phyloP scores from a whole-genome alignment of 1,140 invertebrate genomes.

The Ceratosolen solmsi region DNA sequence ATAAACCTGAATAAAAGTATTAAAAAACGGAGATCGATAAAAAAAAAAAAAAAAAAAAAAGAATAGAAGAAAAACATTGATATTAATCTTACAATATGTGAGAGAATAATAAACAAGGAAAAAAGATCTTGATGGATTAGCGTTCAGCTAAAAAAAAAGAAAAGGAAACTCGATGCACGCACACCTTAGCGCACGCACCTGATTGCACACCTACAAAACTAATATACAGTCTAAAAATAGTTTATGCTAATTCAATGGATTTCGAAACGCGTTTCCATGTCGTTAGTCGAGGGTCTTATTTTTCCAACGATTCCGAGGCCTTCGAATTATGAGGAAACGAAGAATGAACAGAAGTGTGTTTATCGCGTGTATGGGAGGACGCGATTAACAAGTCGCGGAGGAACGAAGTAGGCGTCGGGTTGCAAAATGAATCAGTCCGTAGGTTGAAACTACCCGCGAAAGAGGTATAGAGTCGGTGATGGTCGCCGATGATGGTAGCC shows the following conservation, averaged over 20 bases:
- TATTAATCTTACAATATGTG: not conserved
- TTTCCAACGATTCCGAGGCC: too few relatives aligned
- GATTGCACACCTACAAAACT: not conserved
- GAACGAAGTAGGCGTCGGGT: constrained; percentile 9
- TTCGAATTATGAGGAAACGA: not conserved
- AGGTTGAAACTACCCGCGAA: constrained; percentile 13
- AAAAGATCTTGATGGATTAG: not conserved
- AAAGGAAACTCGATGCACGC: not conserved
- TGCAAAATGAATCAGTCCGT: constrained; percentile 18
- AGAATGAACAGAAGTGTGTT: not conserved
- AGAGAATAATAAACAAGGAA: not conserved
- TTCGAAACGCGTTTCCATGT: not conserved
- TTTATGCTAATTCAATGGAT: not conserved
- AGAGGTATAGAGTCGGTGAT: not conserved
- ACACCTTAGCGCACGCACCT: not conserved
- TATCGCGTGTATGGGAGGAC: not conserved
- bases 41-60: too few relatives aligned
- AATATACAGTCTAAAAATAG: not conserved
- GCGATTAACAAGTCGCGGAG: constrained; percentile 47
- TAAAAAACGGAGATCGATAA: too few relatives aligned
- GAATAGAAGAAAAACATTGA: too few relatives aligned
- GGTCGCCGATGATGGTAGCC: too few relatives aligned
- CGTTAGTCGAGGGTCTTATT: not conserved
- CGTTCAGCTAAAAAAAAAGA: not conserved
- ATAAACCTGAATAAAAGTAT: too few relatives aligned